These are phyloP conservation scores for Megalopta genalis DNA, from an alignment of 1,140 invertebrate species.

Conservation along the genomic window DNA sequence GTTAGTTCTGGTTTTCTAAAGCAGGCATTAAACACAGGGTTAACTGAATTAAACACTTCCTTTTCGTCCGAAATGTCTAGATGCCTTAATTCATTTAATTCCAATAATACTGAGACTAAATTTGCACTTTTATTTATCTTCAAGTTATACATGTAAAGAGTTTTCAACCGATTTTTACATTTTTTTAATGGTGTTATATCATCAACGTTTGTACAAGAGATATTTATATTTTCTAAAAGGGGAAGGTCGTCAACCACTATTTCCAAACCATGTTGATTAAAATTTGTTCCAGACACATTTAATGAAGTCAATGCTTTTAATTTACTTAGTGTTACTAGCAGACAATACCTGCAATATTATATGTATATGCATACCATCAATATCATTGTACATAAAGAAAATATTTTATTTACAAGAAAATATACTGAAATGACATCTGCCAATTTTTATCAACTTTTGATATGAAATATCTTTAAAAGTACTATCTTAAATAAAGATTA, in stretches of 20 bases:
- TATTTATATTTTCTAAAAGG: conserved; percentile 85
- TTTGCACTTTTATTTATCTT: conserved; percentile 79
- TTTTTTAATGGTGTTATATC: conserved; percentile 85
- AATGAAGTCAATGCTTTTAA: conserved; percentile 83
- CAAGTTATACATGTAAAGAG: conserved; percentile 85
- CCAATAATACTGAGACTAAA: conserved; percentile 81
- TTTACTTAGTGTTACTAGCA: conserved; percentile 81
- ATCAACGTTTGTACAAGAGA: conserved; percentile 85
- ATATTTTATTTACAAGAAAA: conserved; percentile 6
- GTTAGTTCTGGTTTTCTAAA: conserved; percentile 78
- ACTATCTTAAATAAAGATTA: no score
- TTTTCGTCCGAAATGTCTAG: conserved; percentile 86
- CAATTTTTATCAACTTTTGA: no score
- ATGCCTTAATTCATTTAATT: conserved; percentile 82
- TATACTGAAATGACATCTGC: no score
- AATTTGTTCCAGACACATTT: conserved; percentile 88
- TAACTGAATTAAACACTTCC: conserved; percentile 77
- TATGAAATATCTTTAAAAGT: no score
- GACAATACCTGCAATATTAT: conserved; percentile 76
- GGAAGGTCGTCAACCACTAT: conserved; percentile 87
- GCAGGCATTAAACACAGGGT: conserved; percentile 69
- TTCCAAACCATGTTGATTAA: conserved; percentile 85
- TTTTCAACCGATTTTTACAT: conserved; percentile 83
- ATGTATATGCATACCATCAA: background rate
- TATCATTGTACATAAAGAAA: background rate